Conservation (phyloP, 2,888 invertebrate genomes). For the Stenotaenia linearis region DNA sequence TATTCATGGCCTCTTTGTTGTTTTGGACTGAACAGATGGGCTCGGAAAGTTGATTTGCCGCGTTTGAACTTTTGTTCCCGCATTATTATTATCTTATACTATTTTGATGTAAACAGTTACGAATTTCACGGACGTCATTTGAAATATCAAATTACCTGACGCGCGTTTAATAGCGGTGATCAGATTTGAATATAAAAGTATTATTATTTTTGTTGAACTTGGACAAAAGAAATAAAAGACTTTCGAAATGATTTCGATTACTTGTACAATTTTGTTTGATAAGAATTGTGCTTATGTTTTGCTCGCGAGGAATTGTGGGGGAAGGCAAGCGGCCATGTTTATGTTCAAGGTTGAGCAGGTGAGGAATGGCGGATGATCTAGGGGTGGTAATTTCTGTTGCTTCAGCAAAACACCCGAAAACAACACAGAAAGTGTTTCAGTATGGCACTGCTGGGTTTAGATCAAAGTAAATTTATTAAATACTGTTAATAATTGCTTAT, state of each 20-base stretch:
- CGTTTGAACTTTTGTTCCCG: neutral
- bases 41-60: neutral
- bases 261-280: neutral
- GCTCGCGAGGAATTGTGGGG: neutral
- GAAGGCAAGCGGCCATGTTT: neutral
- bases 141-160: neutral
- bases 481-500: neutral
- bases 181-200: no score
- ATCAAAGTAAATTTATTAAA: slow-evolving; percentile 45
- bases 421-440: slow-evolving; percentile 39
- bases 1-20: neutral
- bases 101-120: neutral
- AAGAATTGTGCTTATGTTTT: neutral
- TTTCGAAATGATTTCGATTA: no score
- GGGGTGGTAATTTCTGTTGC: slow-evolving; percentile 5
- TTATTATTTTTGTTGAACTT: no score
- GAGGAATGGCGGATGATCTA: slow-evolving; percentile 11
- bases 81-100: neutral
- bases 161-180: no score
- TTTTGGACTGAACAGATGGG: neutral
- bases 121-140: neutral
- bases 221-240: neutral
- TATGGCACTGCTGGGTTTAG: slow-evolving; percentile 55
- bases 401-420: slow-evolving; percentile 35
- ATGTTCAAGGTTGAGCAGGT: neutral